Evolutionary conservation across 2,888 invertebrate genomes (phyloP), one percentile per base, ranked within the genome.

Genomic region (Myopa tessellatipennis): DNA sequence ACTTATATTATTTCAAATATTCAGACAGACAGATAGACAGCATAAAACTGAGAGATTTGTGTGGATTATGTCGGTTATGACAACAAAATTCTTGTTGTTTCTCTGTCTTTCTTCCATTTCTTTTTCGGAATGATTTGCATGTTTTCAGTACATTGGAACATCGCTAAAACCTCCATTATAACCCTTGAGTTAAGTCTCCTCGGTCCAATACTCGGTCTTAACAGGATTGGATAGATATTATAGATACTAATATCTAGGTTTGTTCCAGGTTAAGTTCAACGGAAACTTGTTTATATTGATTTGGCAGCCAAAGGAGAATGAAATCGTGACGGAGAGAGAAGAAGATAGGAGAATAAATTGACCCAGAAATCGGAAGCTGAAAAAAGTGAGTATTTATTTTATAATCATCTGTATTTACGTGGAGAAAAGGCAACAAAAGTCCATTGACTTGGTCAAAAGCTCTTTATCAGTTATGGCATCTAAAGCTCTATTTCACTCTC

Each of bases 371-470:
- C 69, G 52, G 26, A 69, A 45, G 45, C 69, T 14, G 3, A 50
- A 52, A 69, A 12, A 34, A 72, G 58, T 40, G 7, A 12, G 10
- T 36, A 16, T n/a, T 36, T 55, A 45, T 69, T 45, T 69, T 50
- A 69, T 50, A 69, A 72, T 72, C 72, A 72, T 40, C 73, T 65
- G 63, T 16, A 16, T n/a, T n/a, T 45, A 34, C 52, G 45, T 16
- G 69, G 16, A 45, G 50, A 38, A 71, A 38, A 12, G 16, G n/a
- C 55, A 55, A 72, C 26, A 60, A 40, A 38, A 18, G 73, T 74
- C 63, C 73, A 18, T 61, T 74, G 63, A 63, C 73, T 74, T 63
- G n/a, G 7, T 18, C 40, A 61, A 26, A 14, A 60, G 72, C 73
- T 63, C 45, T 63, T 26, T 40, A 16, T 69, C 69, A 26, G 7